Percentiles rank a stretch among this genome's conserved stretches.
These are phyloP conservation scores for Halictus ligatus DNA, from an alignment of 2,888 invertebrate genomes.

Conservation along the genomic window DNA sequence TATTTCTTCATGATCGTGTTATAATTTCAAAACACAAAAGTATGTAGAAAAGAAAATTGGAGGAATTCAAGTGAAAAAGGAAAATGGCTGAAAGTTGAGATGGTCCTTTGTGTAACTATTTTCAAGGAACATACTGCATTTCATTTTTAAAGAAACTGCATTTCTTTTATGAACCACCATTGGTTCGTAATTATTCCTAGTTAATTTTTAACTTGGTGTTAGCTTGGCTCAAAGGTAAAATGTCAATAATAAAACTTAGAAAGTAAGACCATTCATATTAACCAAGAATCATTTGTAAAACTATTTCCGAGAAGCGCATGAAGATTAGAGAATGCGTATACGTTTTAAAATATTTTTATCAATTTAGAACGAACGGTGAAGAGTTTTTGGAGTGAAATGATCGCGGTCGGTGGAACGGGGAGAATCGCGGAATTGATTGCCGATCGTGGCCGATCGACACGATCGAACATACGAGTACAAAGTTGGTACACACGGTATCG, in stretches of 20 bases:
- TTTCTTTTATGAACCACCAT: no score
- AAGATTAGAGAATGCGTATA: no score
- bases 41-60: not conserved
- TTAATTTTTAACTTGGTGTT: no score
- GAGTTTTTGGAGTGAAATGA: not conserved
- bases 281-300: not conserved
- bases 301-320: not conserved
- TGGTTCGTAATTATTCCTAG: no score
- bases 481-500: conserved; percentile 39
- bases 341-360: not conserved
- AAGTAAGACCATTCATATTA: not conserved
- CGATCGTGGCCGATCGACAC: conserved; percentile 31
- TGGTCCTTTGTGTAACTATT: not conserved
- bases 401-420: not conserved
- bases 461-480: conserved; percentile 46
- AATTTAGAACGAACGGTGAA: not conserved
- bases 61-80: not conserved
- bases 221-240: no score
- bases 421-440: conserved; percentile 41
- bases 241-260: no score
- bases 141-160: no score
- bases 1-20: not conserved
- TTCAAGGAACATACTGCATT: not conserved
- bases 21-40: not conserved
- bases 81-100: not conserved